These are phyloP conservation scores for Aleadryas rufinucha DNA, from an alignment of 2,113 vertebrate species.

Conservation along the genomic window DNA sequence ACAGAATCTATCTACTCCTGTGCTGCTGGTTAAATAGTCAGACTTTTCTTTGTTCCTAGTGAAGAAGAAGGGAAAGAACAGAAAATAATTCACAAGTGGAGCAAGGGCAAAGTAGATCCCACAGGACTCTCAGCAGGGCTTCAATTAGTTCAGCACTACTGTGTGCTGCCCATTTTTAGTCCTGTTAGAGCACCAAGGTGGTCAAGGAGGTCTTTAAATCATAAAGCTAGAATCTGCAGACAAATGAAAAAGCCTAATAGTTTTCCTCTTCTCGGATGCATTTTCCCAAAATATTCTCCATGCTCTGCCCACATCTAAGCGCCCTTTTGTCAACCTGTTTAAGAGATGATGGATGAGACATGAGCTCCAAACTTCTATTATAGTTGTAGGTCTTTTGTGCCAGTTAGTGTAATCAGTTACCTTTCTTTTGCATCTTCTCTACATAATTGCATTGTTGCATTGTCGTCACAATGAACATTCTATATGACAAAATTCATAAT, in stretches of 20 bases:
- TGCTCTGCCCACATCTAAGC: background rate
- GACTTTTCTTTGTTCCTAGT: background rate
- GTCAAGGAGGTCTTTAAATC: background rate
- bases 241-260: background rate
- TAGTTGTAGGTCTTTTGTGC: background rate
- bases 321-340: background rate
- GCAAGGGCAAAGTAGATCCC: background rate
- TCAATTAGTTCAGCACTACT: background rate
- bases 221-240: background rate
- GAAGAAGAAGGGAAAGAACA: background rate
- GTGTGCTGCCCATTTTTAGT: background rate
- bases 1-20: background rate
- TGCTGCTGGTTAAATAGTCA: background rate
- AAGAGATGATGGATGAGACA: background rate
- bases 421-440: background rate
- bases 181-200: background rate
- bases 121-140: background rate
- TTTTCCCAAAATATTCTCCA: background rate
- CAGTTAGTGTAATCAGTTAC: background rate
- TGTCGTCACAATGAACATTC: background rate
- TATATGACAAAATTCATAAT: background rate
- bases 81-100: background rate
- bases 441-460: fast-evolving
- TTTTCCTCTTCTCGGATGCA: background rate
- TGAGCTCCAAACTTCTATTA: background rate